A percentile compares a stretch with the other conserved stretches of the same genome.
phyloP scores from a whole-genome alignment of 2,797 vertebrate species.

The Ataeniobius toweri region DNA sequence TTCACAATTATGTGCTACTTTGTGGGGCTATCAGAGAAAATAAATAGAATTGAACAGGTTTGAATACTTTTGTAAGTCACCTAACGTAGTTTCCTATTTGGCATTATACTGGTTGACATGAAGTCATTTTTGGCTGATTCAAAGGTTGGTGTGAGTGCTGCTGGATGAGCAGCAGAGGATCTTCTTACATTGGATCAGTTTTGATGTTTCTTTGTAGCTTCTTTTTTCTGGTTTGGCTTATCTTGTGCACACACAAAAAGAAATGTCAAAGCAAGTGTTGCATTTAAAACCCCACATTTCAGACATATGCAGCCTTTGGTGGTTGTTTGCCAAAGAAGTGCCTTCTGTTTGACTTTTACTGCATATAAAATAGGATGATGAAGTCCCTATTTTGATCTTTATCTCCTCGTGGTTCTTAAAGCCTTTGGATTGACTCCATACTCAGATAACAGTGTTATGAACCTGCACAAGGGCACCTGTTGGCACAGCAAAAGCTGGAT shows the following conservation, averaged over 20 bases:
- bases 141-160: neutral
- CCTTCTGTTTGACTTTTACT: neutral
- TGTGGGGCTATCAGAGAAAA: neutral
- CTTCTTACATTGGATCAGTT: neutral
- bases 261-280: neutral
- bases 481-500: slow-evolving; percentile 1
- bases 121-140: neutral
- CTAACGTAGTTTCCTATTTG: neutral
- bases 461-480: neutral
- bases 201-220: neutral
- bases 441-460: neutral
- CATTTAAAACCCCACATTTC: neutral
- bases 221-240: neutral
- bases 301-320: neutral
- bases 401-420: neutral
- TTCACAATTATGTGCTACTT: neutral
- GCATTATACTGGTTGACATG: neutral
- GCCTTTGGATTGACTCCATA: neutral
- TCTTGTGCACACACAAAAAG: neutral
- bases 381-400: neutral
- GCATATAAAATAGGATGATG: neutral
- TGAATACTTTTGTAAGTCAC: neutral
- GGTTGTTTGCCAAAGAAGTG: neutral
- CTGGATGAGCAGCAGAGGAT: neutral
- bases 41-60: neutral